Base-by-base conservation (phyloP, 1,140 invertebrate species). In the Macrobrachium rosenbergii region DNA sequence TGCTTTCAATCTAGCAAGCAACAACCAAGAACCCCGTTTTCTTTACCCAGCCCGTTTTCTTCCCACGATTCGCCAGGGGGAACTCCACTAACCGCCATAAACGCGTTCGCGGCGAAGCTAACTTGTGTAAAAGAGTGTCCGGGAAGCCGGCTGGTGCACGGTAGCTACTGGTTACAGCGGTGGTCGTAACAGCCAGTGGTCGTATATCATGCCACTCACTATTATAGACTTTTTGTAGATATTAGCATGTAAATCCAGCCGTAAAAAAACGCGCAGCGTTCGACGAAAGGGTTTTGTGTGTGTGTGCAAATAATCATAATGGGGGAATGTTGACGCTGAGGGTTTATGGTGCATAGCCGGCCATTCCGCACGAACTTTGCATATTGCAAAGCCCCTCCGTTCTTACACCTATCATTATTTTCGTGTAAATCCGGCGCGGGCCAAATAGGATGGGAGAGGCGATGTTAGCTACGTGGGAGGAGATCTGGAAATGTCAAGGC, bases 251-350 rank as follows among this genome's bases (percentile, higher is more conserved):
- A 43, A 72, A 72, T 72, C 23, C 14, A 16, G 69, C 69, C 21
- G 16, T 23, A 2, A 52, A 52, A 52, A 72, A 23, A 72, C 10
- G 69, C 16, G 21, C 23, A 28, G 69, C 69, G 37, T 72, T 72
- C n/a, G 69, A 43, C 69, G 12, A 52, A 52, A 52, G 52, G 5
- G 69, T 21, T 23, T 28, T 72, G 21, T 72, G 37, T 72, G 37
- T 72, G 37, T 72, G 69, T 72, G 69, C 69, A 72, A 72, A 72
- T 72, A 72, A n/a, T 72, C 37, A 72, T 72, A 72, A 72, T 72
- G 69, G 37, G 69, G 21, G 69, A 72, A 72, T 72, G 23, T 43
- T 28, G 17, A 72, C 23, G 23, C 23, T 23, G 16, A 17, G 14
- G 69, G 23, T 72, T 72, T 72, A 72, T 72, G 16, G 69, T 8